These are phyloP conservation scores for Drosophila paracracens DNA, from an alignment of 2,888 invertebrate genomes.

Conservation along the genomic window DNA sequence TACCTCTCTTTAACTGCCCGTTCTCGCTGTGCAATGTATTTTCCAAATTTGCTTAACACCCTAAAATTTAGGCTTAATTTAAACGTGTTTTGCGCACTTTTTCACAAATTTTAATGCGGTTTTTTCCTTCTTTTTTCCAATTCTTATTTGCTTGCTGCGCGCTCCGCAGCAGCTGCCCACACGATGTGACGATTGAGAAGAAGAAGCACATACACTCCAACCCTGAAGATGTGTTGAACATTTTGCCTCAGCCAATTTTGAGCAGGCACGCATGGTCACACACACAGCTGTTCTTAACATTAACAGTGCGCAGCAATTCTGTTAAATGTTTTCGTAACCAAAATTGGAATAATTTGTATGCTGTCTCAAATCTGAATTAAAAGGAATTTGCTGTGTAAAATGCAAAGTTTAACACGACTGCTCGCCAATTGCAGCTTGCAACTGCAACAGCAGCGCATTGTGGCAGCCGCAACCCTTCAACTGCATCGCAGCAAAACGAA, in stretches of 20 bases:
- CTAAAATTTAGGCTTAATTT: conserved; percentile 45
- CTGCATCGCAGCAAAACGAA: conserved; percentile 80
- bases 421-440: conserved; percentile 65
- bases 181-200: conserved; percentile 57
- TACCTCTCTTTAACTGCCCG: conserved; percentile 55
- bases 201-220: conserved; percentile 22
- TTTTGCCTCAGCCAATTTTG: conserved; percentile 13
- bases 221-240: conserved; percentile 26
- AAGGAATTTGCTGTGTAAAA: conserved; percentile 50
- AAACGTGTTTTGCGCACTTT: conserved; percentile 60
- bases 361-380: neutral
- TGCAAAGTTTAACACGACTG: conserved; percentile 79
- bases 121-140: conserved; percentile 43
- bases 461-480: conserved; percentile 29
- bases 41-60: conserved; percentile 30
- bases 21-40: conserved; percentile 24
- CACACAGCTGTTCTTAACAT: conserved; percentile 35
- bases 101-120: conserved; percentile 63
- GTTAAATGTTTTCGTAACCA: conserved; percentile 61
- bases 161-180: conserved; percentile 64
- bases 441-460: conserved; percentile 28
- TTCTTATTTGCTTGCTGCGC: conserved; percentile 77
- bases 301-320: conserved; percentile 32
- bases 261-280: conserved; percentile 29
- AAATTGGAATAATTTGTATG: neutral